These are phyloP conservation scores for Drosophila sordidula DNA, from an alignment of 2,888 invertebrate species.

Conservation along the genomic window DNA sequence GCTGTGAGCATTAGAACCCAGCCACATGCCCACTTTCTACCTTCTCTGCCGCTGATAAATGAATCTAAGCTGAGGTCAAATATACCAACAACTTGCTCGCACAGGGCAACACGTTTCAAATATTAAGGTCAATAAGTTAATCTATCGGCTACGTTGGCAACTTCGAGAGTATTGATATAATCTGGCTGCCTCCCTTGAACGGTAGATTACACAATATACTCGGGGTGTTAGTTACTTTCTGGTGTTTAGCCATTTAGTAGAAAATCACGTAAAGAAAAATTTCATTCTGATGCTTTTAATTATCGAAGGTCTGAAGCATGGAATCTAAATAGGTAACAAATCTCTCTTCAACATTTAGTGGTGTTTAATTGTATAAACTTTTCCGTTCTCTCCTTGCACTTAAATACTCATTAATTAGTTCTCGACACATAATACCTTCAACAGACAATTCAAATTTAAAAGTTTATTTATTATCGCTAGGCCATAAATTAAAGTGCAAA, in stretches of 20 bases:
- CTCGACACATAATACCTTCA: slow-evolving; percentile 34
- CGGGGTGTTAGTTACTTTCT: not conserved
- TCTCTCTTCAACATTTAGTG: slow-evolving; percentile 2
- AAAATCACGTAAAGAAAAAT: too few species aligned
- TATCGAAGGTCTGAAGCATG: too few species aligned
- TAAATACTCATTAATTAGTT: too few species aligned
- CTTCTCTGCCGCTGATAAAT: not conserved
- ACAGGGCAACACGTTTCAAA: slow-evolving; percentile 23
- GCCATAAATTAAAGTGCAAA: slow-evolving; percentile 45
- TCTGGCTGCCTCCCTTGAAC: not conserved
- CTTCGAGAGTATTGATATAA: not conserved
- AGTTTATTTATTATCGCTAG: slow-evolving; percentile 43
- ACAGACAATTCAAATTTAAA: slow-evolving; percentile 50
- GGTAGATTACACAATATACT: slow-evolving; percentile 10
- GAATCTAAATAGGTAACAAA: slow-evolving; percentile 19
- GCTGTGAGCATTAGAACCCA: not conserved
- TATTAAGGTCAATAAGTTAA: slow-evolving; percentile 53
- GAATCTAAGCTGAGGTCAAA: not conserved
- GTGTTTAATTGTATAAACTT: slow-evolving; percentile 14
- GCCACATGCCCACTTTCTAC: not conserved
- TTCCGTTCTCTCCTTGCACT: slow-evolving; percentile 2
- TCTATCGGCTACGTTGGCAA: slow-evolving; percentile 39
- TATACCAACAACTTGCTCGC: not conserved
- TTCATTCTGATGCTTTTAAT: too few species aligned
- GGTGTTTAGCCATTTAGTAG: too few species aligned